These are phyloP conservation scores for Caenorhabditis macrosperma DNA, from an alignment of 2,888 invertebrate species.

Conservation along the genomic window DNA sequence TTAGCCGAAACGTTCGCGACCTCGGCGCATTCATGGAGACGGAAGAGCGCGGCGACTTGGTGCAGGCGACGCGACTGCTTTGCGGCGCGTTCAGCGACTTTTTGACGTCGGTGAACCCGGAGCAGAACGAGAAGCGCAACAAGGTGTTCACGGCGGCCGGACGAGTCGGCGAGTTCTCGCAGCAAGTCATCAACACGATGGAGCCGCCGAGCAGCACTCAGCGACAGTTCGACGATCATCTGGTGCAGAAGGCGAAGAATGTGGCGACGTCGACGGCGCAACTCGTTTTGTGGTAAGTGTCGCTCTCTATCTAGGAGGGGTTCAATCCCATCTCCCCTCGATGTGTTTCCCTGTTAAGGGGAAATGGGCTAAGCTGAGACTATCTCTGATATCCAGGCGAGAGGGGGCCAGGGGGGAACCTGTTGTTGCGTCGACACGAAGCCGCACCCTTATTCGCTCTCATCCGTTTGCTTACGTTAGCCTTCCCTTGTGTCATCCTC, in stretches of 20 bases:
- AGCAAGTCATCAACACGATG: constrained; percentile 88
- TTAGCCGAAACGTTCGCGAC: constrained; percentile 92
- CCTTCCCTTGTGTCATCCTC: constrained; percentile 7
- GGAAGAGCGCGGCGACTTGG: constrained; percentile 81
- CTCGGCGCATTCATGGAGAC: constrained; percentile 93
- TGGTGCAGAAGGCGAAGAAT: constrained; percentile 93
- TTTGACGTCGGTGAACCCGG: constrained; percentile 94
- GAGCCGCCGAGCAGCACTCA: constrained; percentile 88
- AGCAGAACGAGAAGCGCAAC: constrained; percentile 86
- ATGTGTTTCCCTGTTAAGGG: not conserved
- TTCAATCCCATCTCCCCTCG: constrained; percentile 8
- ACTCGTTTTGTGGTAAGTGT: constrained; percentile 85
- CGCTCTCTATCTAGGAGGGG: not conserved
- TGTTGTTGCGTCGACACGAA: constrained; percentile 41
- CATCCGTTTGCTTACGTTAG: constrained; percentile 36
- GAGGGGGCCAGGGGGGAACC: constrained; percentile 18
- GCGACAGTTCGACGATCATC: constrained; percentile 85
- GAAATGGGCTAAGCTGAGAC: constrained; percentile 17
- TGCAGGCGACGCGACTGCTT: constrained; percentile 91
- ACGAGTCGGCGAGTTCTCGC: constrained; percentile 95
- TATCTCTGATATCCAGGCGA: constrained; percentile 26
- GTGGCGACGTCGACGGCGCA: constrained; percentile 98
- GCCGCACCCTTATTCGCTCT: constrained; percentile 26
- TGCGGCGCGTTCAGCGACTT: constrained; percentile 93
- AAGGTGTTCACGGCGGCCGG: constrained; percentile 90